Base-by-base conservation (phyloP, 2,888 invertebrate genomes). In the Drosophila barbarae region DNA sequence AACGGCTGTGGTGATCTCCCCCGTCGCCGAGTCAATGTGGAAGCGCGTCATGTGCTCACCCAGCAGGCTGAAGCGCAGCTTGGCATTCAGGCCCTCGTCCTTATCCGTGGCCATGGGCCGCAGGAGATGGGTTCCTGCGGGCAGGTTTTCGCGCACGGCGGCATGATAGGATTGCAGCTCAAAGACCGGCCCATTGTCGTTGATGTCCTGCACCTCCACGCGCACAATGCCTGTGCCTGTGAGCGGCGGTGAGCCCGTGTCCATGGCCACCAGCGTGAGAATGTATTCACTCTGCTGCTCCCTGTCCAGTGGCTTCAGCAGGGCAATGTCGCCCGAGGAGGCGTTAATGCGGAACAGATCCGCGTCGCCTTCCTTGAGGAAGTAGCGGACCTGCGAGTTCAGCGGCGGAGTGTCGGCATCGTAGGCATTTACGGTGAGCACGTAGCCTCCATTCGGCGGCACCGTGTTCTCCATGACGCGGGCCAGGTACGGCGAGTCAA, bases 401-500 rank as follows among this genome's bases (percentile, higher is more conserved):
- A 96, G 95, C 18, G 96, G 95, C 66, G 95, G 94, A 53, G 96
- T 95, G 90, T 98, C 97, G 64, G 96, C 96, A 88, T 98, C 98
- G 89, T 94, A 94, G 28, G 97, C 98, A 76, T 93, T 93, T 51
- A 98, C 95, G 76, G 95, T 93, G 82, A 94, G 92, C 77, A 96
- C 93, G 88, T 95, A 95, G 53, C 95, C 95, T 81, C 91, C 93
- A 80, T 93, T 94, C 51, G 95, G 94, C 59, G 95, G 95, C 71
- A 95, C 93, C 83, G 95, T 93, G 89, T 96, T 96, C 90, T 98
- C 98, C 94, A 97, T 96, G 61, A 98, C 96, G 88, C 95, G 95
- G 5, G 96, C 96, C 86, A 96, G 91, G 90, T 97, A 98, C 0
- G 98, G 98, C n/a, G 97, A 97, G 90, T 98, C 95, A 76, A 96